phyloP scores from a whole-genome alignment of 2,113 vertebrate genomes.

The Etheostoma spectabile region DNA sequence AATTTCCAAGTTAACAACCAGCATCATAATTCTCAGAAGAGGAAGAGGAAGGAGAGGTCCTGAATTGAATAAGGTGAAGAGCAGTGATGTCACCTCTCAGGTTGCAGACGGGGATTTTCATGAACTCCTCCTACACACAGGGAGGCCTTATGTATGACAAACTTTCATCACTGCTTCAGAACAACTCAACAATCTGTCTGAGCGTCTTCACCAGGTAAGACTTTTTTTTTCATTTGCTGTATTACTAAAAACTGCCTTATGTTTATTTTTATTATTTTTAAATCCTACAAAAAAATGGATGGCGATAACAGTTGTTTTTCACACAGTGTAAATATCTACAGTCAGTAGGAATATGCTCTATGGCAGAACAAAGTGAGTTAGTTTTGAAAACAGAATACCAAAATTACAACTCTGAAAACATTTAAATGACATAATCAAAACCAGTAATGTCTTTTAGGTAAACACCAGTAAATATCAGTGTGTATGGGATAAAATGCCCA shows the following conservation, averaged over 20 bases:
- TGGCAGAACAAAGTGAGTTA: neutral
- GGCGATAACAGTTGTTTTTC: neutral
- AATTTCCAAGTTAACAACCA: constrained; percentile 13
- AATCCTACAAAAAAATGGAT: neutral
- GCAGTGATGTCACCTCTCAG: constrained; percentile 54
- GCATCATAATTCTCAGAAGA: neutral
- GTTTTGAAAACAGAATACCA: neutral
- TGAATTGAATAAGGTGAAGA: neutral
- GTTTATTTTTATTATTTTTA: neutral
- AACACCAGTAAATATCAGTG: neutral
- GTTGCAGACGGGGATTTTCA: constrained; percentile 20
- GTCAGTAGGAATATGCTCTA: neutral
- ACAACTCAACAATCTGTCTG: constrained; percentile 24
- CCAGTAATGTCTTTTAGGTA: neutral
- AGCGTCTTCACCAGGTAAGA: constrained; percentile 73
- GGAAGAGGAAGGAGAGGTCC: neutral
- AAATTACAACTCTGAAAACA: neutral
- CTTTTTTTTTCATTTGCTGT: neutral
- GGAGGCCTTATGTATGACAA: constrained; percentile 58
- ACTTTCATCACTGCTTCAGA: constrained; percentile 41
- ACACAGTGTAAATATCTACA: neutral
- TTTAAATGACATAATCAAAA: neutral
- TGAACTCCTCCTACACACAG: constrained; percentile 69
- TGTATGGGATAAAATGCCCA: neutral
- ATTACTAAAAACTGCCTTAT: neutral